phyloP scores from a whole-genome alignment of 2,888 invertebrate species.

The Arrhopalites spinosus region DNA sequence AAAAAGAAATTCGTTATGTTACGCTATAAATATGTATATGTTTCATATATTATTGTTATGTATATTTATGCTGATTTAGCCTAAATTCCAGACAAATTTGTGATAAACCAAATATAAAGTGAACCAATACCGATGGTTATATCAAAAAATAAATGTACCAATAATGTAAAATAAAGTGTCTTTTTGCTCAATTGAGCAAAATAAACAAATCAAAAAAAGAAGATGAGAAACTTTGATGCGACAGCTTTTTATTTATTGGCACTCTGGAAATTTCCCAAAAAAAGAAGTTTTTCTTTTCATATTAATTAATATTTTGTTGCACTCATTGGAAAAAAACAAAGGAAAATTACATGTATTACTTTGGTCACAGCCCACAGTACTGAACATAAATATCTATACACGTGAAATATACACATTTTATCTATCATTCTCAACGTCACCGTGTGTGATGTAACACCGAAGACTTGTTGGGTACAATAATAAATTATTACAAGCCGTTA shows the following conservation, averaged over 20 bases:
- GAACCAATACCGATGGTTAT: neutral
- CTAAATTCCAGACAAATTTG: neutral
- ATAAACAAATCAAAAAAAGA: neutral
- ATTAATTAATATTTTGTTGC: too few relatives aligned
- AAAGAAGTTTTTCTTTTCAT: neutral
- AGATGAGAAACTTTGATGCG: neutral
- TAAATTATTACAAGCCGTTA: too few relatives aligned
- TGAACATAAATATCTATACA: too few relatives aligned
- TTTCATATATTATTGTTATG: neutral
- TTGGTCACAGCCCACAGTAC: too few relatives aligned
- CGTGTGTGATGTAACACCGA: too few relatives aligned
- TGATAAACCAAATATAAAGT: neutral
- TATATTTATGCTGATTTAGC: neutral
- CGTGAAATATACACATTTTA: too few relatives aligned
- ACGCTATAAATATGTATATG: neutral
- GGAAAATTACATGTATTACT: neutral
- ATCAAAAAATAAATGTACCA: neutral
- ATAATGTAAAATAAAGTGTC: neutral
- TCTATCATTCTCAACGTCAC: too few relatives aligned
- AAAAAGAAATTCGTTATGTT: neutral
- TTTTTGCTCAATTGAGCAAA: neutral
- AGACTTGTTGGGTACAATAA: too few relatives aligned
- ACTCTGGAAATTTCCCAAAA: conserved; percentile 16
- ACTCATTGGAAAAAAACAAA: too few relatives aligned
- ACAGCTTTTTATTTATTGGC: conserved; percentile 18